phyloP scores from a whole-genome alignment of 2,797 vertebrate genomes.

The Scyliorhinus canicula region DNA sequence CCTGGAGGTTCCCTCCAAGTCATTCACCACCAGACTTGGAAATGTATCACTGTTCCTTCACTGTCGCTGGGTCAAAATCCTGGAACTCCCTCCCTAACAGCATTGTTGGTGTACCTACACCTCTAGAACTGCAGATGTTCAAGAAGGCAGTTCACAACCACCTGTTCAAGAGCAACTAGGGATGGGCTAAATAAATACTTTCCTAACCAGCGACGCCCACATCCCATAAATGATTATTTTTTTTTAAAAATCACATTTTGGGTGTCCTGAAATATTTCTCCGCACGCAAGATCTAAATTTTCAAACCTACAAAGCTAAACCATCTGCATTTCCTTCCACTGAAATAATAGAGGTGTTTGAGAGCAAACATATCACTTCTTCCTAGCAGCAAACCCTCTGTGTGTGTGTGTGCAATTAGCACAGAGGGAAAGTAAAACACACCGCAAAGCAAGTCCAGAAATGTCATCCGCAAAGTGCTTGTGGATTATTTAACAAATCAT shows the following conservation, averaged over 20 bases:
- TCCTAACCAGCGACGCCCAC: too few relatives aligned
- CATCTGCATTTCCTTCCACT: not conserved
- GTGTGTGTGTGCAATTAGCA: not conserved
- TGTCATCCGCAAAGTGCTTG: conserved; percentile 35
- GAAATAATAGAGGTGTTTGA: conserved; percentile 29
- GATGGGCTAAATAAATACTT: too few relatives aligned
- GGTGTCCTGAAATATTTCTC: not conserved
- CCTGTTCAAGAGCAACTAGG: too few relatives aligned
- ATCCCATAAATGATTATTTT: too few relatives aligned
- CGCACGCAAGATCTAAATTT: not conserved
- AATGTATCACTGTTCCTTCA: too few relatives aligned
- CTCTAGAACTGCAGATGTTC: too few relatives aligned
- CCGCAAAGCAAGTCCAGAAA: conserved; percentile 33
- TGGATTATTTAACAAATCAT: conserved; percentile 39
- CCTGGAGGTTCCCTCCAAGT: too few relatives aligned
- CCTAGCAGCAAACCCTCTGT: not conserved
- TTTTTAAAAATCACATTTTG: not conserved
- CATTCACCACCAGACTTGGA: too few relatives aligned
- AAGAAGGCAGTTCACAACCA: too few relatives aligned
- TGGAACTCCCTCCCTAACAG: too few relatives aligned
- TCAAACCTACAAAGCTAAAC: not conserved
- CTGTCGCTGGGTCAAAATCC: too few relatives aligned
- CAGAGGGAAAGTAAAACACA: conserved; percentile 12
- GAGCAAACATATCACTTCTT: conserved; percentile 30
- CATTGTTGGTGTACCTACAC: too few relatives aligned